Base-by-base conservation (phyloP, 2,888 invertebrate species). In the Xanthostigma xanthostigma region DNA sequence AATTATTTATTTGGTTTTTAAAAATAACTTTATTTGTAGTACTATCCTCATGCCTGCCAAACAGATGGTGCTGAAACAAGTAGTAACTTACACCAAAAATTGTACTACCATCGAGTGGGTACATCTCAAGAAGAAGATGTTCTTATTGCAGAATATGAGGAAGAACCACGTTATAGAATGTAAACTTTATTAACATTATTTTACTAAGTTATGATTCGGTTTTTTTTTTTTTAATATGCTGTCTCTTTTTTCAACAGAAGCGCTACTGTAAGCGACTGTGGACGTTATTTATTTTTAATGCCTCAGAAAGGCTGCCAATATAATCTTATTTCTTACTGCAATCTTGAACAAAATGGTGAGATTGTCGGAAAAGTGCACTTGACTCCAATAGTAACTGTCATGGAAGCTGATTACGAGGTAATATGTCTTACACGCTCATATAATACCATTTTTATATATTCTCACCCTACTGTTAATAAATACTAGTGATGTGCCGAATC, bases 371-470 rank as follows among this genome's bases (percentile, higher is more conserved):
- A 75, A 59, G 66, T 89, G 47, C 69, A 77, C 9, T 75, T 93
- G 48, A 83, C 79, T 46, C 84, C 87, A 64, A 76, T 97, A 54
- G 84, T 96, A 47, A 81, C 82, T 60, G 84, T 87, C 64, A 85
- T 94, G 64, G 92, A 94, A 67, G 89, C 93, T 1, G 94, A 94
- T 66, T 96, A 90, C 67, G 87, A 92, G 72, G 93, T 91, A 62
- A 62, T 43, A 43, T 39, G 11, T 35, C 41, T 37, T 39, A 41
- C 27, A 27, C 8, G 13, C 52, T 11, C 40, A 11, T 40, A 41
- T 36, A n/a, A 40, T 41, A 27, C 44, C 3, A 27, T 27, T 27
- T 27, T 27, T 27, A 6, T 27, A 4, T 17, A 17, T 17, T 4
- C 4, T 17, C 17, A 17, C 17, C n/a, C n/a, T n/a, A n/a, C n/a